Evolutionary conservation across 2,113 vertebrate species (phyloP), one percentile per base, ranked within the genome.

Genomic region (Malurus elegans): DNA sequence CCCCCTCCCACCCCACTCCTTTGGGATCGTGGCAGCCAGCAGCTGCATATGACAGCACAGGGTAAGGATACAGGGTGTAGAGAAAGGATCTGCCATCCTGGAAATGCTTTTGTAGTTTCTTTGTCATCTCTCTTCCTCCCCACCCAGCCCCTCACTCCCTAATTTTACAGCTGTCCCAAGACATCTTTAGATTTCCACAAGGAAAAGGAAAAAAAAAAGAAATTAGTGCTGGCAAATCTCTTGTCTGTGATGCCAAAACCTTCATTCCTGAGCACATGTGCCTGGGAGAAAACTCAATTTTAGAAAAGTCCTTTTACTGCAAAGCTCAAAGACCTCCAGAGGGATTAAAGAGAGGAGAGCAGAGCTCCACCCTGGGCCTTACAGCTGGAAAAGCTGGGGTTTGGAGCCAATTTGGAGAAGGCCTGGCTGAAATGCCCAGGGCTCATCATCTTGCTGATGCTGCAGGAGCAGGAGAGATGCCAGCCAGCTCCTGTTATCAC

Each of bases 401-500:
- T 93, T 89, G 60, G 86, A 92, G 88, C 76, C 84, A 74, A 89
- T 95, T 79, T 92, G 73, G 57, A 81, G 88, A 92, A 94, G 79
- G 71, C 57, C 90, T 74, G 92, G 86, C 85, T 74, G 60, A 73
- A 95, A 86, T 76, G 85, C 92, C 90, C 88, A 64, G 48, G 75
- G 60, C 82, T 93, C 67, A 7, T 79, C 86, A 93, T 88, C 54
- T 66, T 94, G 94, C 95, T 95, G 94, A 94, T 93, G 81, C 92
- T 88, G 95, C 87, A 93, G 90, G 73, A 95, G 90, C 93, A 88
- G 81, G 7, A 57, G 66, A 66, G 79, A 90, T 93, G 90, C 90
- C 95, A 97, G 95, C 92, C 92, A 96, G 93, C 85, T 94, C 94
- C 92, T 62, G 71, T 96, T 97, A 97, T 94, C 95, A 95, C 92